A percentile compares a stretch with the other conserved stretches of the same genome.
Evolutionary conservation across 1,140 invertebrate species (phyloP).

Genomic region (Drosophila varians): DNA sequence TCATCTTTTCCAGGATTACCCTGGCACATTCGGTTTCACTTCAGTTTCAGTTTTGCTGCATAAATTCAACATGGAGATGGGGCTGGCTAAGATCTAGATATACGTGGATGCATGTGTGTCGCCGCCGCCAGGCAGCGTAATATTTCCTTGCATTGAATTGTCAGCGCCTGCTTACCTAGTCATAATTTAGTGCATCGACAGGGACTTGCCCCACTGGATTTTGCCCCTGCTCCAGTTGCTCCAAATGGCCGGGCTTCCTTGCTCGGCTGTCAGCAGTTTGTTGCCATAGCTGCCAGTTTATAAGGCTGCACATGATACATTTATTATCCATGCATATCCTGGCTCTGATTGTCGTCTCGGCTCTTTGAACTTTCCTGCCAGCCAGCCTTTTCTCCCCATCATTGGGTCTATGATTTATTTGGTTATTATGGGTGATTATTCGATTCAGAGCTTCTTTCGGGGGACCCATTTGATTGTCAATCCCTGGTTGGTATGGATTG

Average conservation of each 20-base stretch:
- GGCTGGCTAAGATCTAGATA: slow-evolving; percentile 33
- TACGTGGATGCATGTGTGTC: slow-evolving; percentile 29
- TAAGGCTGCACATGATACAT: slow-evolving; percentile 35
- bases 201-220: slow-evolving; percentile 37
- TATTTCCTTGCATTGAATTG: slow-evolving; percentile 69
- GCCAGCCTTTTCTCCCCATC: slow-evolving; percentile 18
- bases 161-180: slow-evolving; percentile 68
- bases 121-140: slow-evolving; percentile 18
- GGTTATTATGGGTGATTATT: slow-evolving; percentile 38
- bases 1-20: slow-evolving; percentile 71
- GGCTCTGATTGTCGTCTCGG: slow-evolving; percentile 61
- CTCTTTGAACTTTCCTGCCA: slow-evolving; percentile 60
- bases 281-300: slow-evolving; percentile 55
- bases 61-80: slow-evolving; percentile 46
- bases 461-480: background rate
- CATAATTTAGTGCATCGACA: slow-evolving; percentile 69
- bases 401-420: slow-evolving; percentile 38
- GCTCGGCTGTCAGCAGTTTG: slow-evolving; percentile 57
- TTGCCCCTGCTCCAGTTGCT: background rate
- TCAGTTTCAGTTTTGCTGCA: slow-evolving; percentile 54
- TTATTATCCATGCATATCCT: slow-evolving; percentile 47
- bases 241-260: slow-evolving; percentile 14
- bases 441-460: slow-evolving; percentile 12
- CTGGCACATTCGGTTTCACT: slow-evolving; percentile 20
- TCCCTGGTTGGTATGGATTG: background rate